These are phyloP conservation scores for Tromatobia lineatoria DNA, from an alignment of 2,888 invertebrate genomes.

Conservation along the genomic window DNA sequence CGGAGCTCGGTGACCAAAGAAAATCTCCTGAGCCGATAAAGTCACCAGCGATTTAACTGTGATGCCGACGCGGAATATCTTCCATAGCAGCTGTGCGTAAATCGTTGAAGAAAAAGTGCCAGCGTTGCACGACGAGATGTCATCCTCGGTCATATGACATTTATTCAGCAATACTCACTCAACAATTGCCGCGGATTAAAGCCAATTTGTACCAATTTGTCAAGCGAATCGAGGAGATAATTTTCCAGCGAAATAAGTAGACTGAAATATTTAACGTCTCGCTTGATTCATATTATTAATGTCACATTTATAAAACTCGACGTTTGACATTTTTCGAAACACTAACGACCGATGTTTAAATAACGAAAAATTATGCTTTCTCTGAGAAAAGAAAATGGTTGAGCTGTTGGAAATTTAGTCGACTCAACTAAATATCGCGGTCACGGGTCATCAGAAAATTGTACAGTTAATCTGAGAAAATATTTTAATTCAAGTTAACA, in stretches of 20 bases:
- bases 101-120: background rate
- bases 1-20: conserved; percentile 26
- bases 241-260: background rate
- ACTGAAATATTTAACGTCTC: background rate
- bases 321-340: background rate
- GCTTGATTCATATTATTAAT: background rate
- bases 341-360: too few relatives aligned
- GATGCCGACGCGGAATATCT: conserved; percentile 28
- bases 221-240: conserved; percentile 24
- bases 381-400: too few relatives aligned
- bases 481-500: too few relatives aligned
- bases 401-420: too few relatives aligned
- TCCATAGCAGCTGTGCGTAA: conserved; percentile 37
- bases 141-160: background rate
- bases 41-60: conserved; percentile 4
- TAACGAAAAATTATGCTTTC: too few relatives aligned
- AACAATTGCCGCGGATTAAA: conserved; percentile 78
- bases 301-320: background rate
- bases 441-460: too few relatives aligned
- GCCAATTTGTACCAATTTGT: conserved; percentile 79
- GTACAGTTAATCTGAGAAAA: too few relatives aligned
- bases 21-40: conserved; percentile 38
- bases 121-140: conserved; percentile 14
- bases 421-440: too few relatives aligned
- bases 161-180: background rate